Conservation (phyloP, 2,113 vertebrate species). For the Aix galericulata region DNA sequence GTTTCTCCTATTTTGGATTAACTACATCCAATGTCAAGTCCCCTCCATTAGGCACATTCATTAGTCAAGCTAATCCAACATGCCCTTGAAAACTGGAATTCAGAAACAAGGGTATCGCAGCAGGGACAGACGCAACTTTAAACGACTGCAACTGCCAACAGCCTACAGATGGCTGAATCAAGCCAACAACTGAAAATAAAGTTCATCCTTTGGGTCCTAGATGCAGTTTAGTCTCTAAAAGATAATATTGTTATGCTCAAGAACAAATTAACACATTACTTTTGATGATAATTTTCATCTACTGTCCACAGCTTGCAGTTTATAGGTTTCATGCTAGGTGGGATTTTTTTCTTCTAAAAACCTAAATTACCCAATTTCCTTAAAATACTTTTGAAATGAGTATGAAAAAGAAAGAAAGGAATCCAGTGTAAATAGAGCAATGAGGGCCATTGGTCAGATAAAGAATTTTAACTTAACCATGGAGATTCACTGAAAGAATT, state of each 20-base stretch:
- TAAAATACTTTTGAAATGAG: not conserved
- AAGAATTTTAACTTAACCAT: not conserved
- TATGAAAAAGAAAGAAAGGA: not conserved
- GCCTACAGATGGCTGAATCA: not conserved
- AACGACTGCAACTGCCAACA: not conserved
- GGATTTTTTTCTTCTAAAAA: not conserved
- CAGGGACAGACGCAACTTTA: not conserved
- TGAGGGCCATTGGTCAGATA: not conserved
- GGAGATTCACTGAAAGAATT: not conserved
- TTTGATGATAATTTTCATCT: not conserved
- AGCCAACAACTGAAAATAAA: not conserved
- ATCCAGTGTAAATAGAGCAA: not conserved
- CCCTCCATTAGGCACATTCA: not conserved
- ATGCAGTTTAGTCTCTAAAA: not conserved
- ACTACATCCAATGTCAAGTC: not conserved
- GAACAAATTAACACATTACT: not conserved
- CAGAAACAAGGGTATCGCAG: not conserved
- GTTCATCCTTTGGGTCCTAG: not conserved
- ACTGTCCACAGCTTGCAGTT: not conserved
- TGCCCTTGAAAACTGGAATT: slow-evolving; percentile 1
- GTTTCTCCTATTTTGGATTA: not conserved
- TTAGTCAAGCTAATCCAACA: slow-evolving; percentile 30
- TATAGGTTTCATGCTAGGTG: not conserved
- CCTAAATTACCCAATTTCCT: not conserved
- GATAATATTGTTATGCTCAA: not conserved